Base-by-base conservation (phyloP, 2,888 invertebrate genomes). In the Acanthosepion esculentum region DNA sequence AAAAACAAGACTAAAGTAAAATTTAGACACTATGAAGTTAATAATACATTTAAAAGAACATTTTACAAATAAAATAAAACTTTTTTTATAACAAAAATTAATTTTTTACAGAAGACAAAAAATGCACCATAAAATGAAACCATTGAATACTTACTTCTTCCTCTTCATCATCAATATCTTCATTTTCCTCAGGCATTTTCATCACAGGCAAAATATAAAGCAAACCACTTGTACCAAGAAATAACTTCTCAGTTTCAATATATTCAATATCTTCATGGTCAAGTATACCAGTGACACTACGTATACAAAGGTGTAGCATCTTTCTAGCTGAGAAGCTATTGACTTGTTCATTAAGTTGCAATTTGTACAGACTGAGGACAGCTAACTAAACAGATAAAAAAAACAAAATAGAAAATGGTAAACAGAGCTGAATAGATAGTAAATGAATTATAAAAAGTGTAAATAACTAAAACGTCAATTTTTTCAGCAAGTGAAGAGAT, bases 341-440 rank as follows among this genome's bases (percentile, higher is more conserved):
- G 23, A 53, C 26, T n/a, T 48, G 41, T 12, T 41, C 91, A 53
- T 41, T 91, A 20, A 95, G 53, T 12, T 95, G 94, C 2, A 95
- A 94, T 64, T 95, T 96, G 95, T 96, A 96, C 48, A 96, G 95
- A 94, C 96, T 97, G 64, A 96, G 94, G 3, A 96, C 94, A 93
- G 96, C 95, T 48, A 96, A 95, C 97, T 97, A 41, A 41, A 41
- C 41, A 41, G 95, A n/a, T 95, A 78, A 48, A 33, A 41, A 20
- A 12, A 78, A 48, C 12, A 48, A 8, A 59, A 41, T 48, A n/a
- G 64, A 41, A 91, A 48, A 78, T 59, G 41, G 41, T 3, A 41
- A 20, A 3, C 10, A 18, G 23, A 92, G 15, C 23, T 92, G 41
- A 18, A 41, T 10, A 41, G 23, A 92, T 5, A 92, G 18, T 26